Base-by-base conservation (phyloP, 1,140 invertebrate species). In the Philopotamus ludificatus region DNA sequence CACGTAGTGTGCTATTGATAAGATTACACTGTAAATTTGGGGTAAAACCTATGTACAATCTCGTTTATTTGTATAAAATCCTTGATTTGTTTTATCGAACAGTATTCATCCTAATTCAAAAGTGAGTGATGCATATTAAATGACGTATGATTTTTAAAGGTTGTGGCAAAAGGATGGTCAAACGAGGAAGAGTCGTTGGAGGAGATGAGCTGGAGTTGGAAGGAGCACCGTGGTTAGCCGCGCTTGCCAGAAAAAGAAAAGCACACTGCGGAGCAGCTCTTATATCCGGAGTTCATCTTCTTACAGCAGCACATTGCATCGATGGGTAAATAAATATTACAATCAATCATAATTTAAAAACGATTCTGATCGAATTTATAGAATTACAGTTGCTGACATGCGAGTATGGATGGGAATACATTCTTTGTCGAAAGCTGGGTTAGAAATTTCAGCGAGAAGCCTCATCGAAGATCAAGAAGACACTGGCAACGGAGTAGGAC, bases 291-390 rank as follows among this genome's bases (percentile, higher is more conserved):
- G 76, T 79, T 59, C 79, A 81, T 44, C 73, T 81, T 41, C 75
- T 81, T 47, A 80, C 79, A 7, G 79, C 79, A 3, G 77, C 79
- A 15, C 79, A 81, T 63, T 81, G 79, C 66, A 74, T 81, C 15
- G 73, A 77, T 53, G 78, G 77, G 79, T 80, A 68, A 34, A 34
- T 34, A 34, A 34, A 34, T 7, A 34, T 34, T 7, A 7, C 28
- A 12, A 34, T 22, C 47, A 20, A 50, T 50, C n/a, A 20, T 18
- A 50, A 50, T n/a, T n/a, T n/a, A n/a, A n/a, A n/a, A n/a, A n/a
- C n/a, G n/a, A n/a, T n/a, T n/a, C n/a, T n/a, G n/a, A n/a, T n/a
- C n/a, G n/a, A n/a, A n/a, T 60, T 4, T 47, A 47, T 42, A 68
- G 67, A n/a, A 22, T 66, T 10, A 3, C 57, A 1, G 8, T 70